Percentiles rank a stretch among this genome's conserved stretches.
These are phyloP conservation scores for Mnemiopsis leidyi DNA, from an alignment of 37 sponge, comb jelly and placozoan species.

Conservation along the genomic window DNA sequence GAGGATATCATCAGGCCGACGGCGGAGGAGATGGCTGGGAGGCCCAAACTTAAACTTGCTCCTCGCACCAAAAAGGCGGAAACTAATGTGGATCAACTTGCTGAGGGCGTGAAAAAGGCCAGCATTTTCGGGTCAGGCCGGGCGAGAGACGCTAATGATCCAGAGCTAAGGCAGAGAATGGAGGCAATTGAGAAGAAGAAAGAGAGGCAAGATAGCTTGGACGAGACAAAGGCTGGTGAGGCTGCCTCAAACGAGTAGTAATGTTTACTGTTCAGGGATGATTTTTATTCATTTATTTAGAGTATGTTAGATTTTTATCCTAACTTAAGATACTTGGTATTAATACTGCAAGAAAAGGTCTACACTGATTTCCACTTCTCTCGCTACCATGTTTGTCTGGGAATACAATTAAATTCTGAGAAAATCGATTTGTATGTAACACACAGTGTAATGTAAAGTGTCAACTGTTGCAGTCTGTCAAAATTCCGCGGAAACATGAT, in stretches of 20 bases:
- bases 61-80: constrained; percentile 75
- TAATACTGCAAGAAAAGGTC: no score
- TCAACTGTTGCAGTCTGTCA: no score
- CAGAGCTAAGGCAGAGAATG: constrained; percentile 51
- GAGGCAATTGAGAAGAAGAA: constrained; percentile 46
- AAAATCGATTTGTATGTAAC: no score
- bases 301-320: background rate
- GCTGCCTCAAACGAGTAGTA: background rate
- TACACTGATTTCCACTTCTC: no score
- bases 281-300: background rate
- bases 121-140: constrained; percentile 83
- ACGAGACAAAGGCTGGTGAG: background rate
- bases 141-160: constrained; percentile 74
- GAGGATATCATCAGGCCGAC: constrained; percentile 40
- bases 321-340: background rate
- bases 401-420: no score
- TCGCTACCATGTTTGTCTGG: no score
- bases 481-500: no score
- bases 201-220: background rate
- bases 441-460: no score
- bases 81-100: constrained; percentile 72
- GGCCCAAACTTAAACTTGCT: constrained; percentile 82
- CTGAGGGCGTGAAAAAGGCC: constrained; percentile 66
- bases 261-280: background rate
- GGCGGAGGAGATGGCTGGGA: constrained; percentile 73